Evolutionary conservation across 2,888 invertebrate species (phyloP), one percentile per base, ranked within the genome.

Genomic region (Lasioglossum figueresi): DNA sequence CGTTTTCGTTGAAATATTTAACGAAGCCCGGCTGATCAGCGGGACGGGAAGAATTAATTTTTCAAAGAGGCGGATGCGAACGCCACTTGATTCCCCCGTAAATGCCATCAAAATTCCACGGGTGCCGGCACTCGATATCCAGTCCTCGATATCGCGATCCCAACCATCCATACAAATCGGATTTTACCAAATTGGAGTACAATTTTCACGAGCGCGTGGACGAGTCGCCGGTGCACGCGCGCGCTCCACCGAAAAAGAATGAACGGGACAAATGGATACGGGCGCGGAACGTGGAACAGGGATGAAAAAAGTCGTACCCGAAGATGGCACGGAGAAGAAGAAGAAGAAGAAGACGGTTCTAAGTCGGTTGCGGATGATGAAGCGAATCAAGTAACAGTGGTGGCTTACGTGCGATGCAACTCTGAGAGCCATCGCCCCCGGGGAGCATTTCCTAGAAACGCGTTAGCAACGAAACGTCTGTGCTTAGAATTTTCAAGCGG

Each of bases 391-490:
- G 90, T 86, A 89, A 90, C 90, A 82, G 83, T 56, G 84, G 86
- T 80, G 88, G 88, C 81, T 90, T 90, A 90, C 90, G 90, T 90
- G 90, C 90, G 81, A 90, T 89, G 90, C 90, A 90, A 73, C 88
- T 86, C 79, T 90, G 88, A 70, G 40, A 89, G 88, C 80, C 87
- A 76, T 86, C 83, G 84, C 68, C 88, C 37, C 56, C 76, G 79
- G 88, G 84, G 79, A 85, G 82, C 85, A 84, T 85, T 83, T 85
- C 83, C 81, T 87, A 83, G 84, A 88, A 89, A 89, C 79, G 82
- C 89, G 87, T 88, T 90, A 89, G 82, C 88, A 80, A 84, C 89
- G 88, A 80, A 88, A 85, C 75, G 79, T 90, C 70, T 90, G 90
- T 90, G 90, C 90, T 82, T 88, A 81, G 90, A 90, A 90, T 90